phyloP scores from a whole-genome alignment of 2,113 vertebrate genomes.

The Gallinago undulata region DNA sequence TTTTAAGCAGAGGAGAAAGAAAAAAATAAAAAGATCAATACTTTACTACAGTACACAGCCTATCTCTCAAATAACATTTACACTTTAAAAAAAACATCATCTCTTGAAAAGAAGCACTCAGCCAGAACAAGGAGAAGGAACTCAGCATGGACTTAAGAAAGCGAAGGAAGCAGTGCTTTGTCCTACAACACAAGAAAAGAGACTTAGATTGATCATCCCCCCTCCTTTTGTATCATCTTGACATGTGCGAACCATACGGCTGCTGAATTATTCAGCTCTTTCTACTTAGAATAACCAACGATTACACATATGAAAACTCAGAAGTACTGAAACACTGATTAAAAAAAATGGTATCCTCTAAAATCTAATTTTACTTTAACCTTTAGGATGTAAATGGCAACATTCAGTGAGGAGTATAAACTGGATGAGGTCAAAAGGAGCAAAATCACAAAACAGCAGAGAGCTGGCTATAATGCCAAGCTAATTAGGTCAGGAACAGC shows the following conservation, averaged over 20 bases:
- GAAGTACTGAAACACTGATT: background rate
- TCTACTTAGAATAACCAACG: background rate
- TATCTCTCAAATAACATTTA: background rate
- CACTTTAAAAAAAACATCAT: background rate
- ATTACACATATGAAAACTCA: background rate
- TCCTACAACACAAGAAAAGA: background rate
- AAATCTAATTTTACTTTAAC: background rate
- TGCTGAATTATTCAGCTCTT: slow-evolving; percentile 47
- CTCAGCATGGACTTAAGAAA: background rate
- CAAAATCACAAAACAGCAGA: background rate
- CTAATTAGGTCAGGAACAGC: slow-evolving; percentile 20
- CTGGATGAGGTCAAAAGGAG: background rate
- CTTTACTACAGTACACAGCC: background rate
- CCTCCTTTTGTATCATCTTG: background rate
- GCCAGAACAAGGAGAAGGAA: background rate
- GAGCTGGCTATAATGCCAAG: background rate
- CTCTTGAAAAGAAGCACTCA: background rate
- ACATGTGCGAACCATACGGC: background rate
- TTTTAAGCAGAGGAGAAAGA: background rate
- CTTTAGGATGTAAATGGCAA: background rate
- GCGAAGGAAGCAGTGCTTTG: background rate
- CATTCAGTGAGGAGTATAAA: background rate
- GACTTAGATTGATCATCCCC: background rate
- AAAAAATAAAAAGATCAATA: background rate
- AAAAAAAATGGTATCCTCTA: background rate